Percentiles rank a stretch among this genome's conserved stretches.
phyloP scores from a whole-genome alignment of 2,797 vertebrate genomes.

The Catharus ustulatus region DNA sequence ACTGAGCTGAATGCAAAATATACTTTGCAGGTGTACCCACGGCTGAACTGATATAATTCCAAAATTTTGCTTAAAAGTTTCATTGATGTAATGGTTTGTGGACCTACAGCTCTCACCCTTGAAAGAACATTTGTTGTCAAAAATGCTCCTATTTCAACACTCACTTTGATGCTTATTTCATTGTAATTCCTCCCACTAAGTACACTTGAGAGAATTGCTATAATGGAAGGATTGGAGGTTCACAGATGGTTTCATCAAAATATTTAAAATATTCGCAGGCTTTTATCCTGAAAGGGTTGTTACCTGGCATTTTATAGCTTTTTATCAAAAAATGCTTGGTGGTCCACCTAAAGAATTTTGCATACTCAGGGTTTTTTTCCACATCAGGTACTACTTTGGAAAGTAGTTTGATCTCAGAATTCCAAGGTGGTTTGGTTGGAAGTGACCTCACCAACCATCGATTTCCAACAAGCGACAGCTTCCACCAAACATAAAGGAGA shows the following conservation, averaged over 20 bases:
- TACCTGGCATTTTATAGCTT: neutral
- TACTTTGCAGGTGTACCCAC: neutral
- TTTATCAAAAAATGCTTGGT: neutral
- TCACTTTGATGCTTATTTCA: neutral
- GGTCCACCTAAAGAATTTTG: neutral
- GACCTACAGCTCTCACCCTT: neutral
- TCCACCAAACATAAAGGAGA: neutral
- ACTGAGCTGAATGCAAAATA: neutral
- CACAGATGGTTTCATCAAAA: neutral
- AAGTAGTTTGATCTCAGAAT: neutral
- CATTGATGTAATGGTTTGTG: neutral
- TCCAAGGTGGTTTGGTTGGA: neutral
- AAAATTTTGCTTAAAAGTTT: neutral
- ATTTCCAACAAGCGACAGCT: neutral
- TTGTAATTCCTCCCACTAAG: neutral
- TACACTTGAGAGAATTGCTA: neutral
- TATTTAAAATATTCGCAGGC: neutral
- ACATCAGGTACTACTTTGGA: neutral
- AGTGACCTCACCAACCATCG: neutral
- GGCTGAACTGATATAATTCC: neutral
- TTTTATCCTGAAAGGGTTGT: neutral
- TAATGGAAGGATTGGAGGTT: neutral
- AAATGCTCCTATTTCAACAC: neutral
- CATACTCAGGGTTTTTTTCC: accelerated
- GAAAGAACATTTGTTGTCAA: slow-evolving; percentile 15